Base-by-base conservation (phyloP, 2,113 vertebrate species). In the Clarias gariepinus region DNA sequence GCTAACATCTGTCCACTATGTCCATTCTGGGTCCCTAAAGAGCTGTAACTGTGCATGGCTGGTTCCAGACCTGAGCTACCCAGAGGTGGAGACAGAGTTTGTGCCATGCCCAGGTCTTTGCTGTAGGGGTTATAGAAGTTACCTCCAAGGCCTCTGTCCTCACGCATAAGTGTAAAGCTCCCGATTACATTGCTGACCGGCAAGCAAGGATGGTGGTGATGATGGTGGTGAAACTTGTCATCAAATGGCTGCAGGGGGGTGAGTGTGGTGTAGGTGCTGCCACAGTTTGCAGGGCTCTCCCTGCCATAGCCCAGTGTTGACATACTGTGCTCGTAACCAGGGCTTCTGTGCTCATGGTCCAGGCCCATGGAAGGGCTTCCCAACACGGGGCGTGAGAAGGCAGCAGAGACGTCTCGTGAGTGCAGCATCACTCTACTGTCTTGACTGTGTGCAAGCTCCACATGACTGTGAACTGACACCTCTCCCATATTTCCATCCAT, bases 151-250 rank as follows among this genome's bases (percentile, higher is more conserved):
- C 94, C 93, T 47, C 95, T 88, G 77, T 96, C 95, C 66, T 96
- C 96, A 0, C 95, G 93, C 95, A 96, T 96, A 57, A 96, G 95
- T 41, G 96, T 96, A 90, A 96, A 96, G 93, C 95, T 96, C 78
- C 96, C 96, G 2, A 96, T 95, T 69, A 96, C 95, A 3, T 96
- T 96, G 89, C 96, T 95, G 91, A 96, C 95, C 0, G 96, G 95
- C 77, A 96, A 91, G 87, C 95, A 96, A 28, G 95, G 95, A 87
- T 96, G 95, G 71, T 93, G 93, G 85, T 95, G 95, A 84, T 94
- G 94, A 84, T 94, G 94, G 84, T 94, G 95, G 89, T 95, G 95
- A 91, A 96, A 96, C 91, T 96, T 96, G 90, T 96, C 96, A 0
- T 96, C 95, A 10, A 96, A 94, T 0, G 96, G 96, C 91, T 96